These are phyloP conservation scores for Amphibalanus amphitrite DNA, from an alignment of 1,140 invertebrate species.

Conservation along the genomic window DNA sequence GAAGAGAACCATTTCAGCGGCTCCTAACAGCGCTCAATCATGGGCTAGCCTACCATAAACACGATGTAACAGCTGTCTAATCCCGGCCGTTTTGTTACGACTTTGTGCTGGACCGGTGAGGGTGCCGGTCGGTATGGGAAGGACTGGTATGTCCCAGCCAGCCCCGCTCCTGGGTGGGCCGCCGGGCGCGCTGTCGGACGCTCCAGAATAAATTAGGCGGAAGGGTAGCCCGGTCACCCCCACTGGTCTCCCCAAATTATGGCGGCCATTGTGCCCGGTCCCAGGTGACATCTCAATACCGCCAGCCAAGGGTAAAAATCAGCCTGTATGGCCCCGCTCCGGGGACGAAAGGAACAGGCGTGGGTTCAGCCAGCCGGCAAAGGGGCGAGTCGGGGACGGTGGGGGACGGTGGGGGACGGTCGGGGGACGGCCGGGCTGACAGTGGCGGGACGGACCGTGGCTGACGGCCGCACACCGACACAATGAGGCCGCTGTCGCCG, in stretches of 20 bases:
- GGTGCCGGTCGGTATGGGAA: too few relatives aligned
- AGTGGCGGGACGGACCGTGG: too few relatives aligned
- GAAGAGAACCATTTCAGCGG: neutral
- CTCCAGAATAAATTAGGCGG: neutral
- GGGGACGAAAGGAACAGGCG: too few relatives aligned
- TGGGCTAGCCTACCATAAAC: neutral
- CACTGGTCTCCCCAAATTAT: neutral
- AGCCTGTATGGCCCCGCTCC: neutral
- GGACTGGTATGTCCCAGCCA: neutral
- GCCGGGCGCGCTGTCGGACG: neutral
- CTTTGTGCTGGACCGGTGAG: conserved; percentile 3
- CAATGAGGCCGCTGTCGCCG: neutral
- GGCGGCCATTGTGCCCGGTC: neutral
- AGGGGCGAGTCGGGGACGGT: too few relatives aligned
- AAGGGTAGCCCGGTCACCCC: neutral
- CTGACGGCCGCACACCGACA: neutral
- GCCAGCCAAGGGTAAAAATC: neutral
- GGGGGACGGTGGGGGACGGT: neutral
- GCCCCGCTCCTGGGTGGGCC: conserved; percentile 1
- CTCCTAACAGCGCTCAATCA: neutral
- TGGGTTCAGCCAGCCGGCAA: too few relatives aligned
- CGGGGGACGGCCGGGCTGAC: neutral
- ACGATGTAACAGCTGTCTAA: conserved; percentile 2
- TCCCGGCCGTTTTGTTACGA: conserved; percentile 1
- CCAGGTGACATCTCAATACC: neutral